Evolutionary conservation across 2,888 invertebrate species (phyloP).

Genomic region (Epirrhoe alternata): DNA sequence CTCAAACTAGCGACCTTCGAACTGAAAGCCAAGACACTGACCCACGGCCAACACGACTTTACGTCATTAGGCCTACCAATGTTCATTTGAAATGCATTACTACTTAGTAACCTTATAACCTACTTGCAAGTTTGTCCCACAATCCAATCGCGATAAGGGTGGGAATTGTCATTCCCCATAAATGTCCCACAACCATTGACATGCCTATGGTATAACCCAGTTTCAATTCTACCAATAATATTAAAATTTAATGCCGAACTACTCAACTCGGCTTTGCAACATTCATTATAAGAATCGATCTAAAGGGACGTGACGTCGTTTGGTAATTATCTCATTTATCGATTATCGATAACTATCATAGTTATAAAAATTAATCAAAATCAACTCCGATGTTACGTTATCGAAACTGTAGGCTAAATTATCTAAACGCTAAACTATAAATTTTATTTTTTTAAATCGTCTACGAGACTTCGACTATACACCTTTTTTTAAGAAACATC

Average conservation of each 20-base stretch:
- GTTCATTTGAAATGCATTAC: background rate
- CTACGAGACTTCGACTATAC: no score
- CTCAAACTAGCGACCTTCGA: no score
- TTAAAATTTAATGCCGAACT: constrained; percentile 38
- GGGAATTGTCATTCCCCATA: constrained; percentile 22
- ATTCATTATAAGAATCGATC: constrained; percentile 49
- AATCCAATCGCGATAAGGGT: constrained; percentile 22
- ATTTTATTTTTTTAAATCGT: no score
- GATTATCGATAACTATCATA: constrained; percentile 23
- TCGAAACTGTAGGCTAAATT: no score
- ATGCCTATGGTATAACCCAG: constrained; percentile 27
- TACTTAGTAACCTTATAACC: background rate
- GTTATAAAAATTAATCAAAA: no score
- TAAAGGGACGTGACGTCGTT: constrained; percentile 43
- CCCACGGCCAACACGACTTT: background rate
- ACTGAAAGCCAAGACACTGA: no score
- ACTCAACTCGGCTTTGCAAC: constrained; percentile 38
- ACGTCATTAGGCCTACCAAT: background rate
- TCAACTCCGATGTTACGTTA: no score
- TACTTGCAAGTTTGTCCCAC: constrained; percentile 8
- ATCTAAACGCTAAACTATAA: no score
- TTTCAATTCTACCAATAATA: constrained; percentile 34
- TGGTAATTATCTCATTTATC: constrained; percentile 19
- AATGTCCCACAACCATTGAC: constrained; percentile 22
- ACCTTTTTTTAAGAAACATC: no score